Base-by-base conservation (phyloP, 2,113 vertebrate species). In the Dipodomys stephensi region DNA sequence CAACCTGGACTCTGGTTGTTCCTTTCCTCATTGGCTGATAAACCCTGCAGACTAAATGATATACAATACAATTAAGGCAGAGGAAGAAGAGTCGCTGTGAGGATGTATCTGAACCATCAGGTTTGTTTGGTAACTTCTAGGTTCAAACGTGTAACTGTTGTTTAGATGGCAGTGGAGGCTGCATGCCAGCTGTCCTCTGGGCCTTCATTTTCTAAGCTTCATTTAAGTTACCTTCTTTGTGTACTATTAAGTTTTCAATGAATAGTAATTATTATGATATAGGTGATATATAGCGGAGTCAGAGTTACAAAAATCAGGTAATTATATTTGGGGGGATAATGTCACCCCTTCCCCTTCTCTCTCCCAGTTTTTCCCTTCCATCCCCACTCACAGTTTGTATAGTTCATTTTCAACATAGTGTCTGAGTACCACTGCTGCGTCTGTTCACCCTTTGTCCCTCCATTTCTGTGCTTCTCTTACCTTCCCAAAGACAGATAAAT, bases 181-280 rank as follows among this genome's bases (percentile, higher is more conserved):
- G 80, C 53, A 84, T 1, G 46, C 12, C 22, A n/a, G 64, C 64
- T 83, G 44, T 62, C 16, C 35, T 65, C 28, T 60, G 85, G 83
- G 16, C 74, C 73, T 62, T 67, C n/a, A 30, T 73, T 86, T 92
- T 73, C 46, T 83, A 88, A 72, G 77, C 20, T 80, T 90, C 39
- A 46, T 60, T 90, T 71, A 87, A 87, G 77, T 74, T 35, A 62
- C 13, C 30, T 94, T 87, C 72, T 92, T 84, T 32, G 18, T 65
- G 67, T 12, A 46, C 32, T 92, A 80, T 88, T 72, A 57, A 57
- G 4, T 57, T 57, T 57, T 18, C 53, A 57, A 57, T 57, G 53
- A 57, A 57, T 57, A 57, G 2, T 57, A 11, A 49, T 57, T 57
- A 57, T 57, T 57, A 57, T 57, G 18, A 57, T 57, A 57, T 15